Evolutionary conservation across 2,797 vertebrate species (phyloP).

Genomic region (Heteromormyrus szaboi): DNA sequence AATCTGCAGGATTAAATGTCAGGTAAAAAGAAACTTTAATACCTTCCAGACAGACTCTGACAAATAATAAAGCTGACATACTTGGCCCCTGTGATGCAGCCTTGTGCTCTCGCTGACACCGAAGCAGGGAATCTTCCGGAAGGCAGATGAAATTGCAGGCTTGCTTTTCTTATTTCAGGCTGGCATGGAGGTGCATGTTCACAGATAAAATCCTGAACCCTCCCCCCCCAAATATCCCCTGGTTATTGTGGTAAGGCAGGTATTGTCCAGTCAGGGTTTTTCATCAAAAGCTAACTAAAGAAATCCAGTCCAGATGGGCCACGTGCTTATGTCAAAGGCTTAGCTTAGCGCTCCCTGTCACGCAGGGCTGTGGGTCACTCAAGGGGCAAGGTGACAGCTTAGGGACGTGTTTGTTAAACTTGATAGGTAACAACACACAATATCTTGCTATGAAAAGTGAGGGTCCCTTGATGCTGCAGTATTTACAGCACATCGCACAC

Average conservation of each 20-base stretch:
- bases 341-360: not conserved
- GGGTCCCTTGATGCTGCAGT: not conserved
- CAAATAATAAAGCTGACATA: not conserved
- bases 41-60: not conserved
- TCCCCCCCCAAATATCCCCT: not conserved
- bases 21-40: not conserved
- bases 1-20: not conserved
- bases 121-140: not conserved
- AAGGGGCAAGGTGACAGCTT: not conserved
- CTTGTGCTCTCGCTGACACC: not conserved
- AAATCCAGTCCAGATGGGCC: not conserved
- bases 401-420: not conserved
- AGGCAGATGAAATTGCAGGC: slow-evolving; percentile 9
- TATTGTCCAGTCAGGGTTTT: not conserved
- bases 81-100: not conserved
- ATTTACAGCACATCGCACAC: not conserved
- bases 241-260: not conserved
- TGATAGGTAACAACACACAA: not conserved
- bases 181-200: not conserved
- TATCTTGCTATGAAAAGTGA: not conserved
- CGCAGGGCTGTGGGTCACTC: not conserved
- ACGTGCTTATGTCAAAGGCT: not conserved
- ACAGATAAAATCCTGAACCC: not conserved
- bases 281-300: not conserved
- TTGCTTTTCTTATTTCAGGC: not conserved